Evolutionary conservation across 2,797 vertebrate species (phyloP), one percentile per base, ranked within the genome.

Genomic region (Chelon labrosus): DNA sequence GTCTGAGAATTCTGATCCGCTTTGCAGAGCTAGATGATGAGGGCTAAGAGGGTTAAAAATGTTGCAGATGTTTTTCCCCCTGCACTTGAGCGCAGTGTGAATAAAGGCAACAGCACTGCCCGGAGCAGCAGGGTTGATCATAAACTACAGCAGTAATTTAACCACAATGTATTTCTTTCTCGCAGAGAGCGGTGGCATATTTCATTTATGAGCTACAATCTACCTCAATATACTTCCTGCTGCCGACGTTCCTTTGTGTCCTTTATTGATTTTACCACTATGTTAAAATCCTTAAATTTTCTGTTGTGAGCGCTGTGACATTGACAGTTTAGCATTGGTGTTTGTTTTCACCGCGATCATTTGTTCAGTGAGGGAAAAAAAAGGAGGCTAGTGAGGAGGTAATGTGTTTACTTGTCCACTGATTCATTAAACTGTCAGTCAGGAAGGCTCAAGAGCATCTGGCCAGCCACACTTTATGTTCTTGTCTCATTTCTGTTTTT

Each of bases 111-210:
- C 72, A 73, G 73, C 71, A 64, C 51, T 44, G 85, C 84, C 79
- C 60, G 0, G 1, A 79, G 89, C 85, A 37, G 73, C 74, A 54
- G 58, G 62, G 72, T 63, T 73, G 82, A 85, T 87, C 82, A 85
- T 90, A 88, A 90, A 91, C 82, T 82, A 84, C 67, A 74, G 70
- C 65, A 82, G 83, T 89, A 80, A 88, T 89, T 88, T 88, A 89
- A 83, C 80, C 72, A 73, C 69, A 67, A 70, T 85, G 76, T 81
- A 78, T 86, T 86, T 88, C 64, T 86, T 83, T 79, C 65, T 90
- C 65, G 85, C 70, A 57, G 50, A 77, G 76, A 88, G 83, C n/a
- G 51, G 68, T 61, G 75, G 77, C 71, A 80, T 89, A 76, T 89
- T 87, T 87, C 78, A 91, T 87, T 87, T 77, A 87, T 83, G 85